Conservation (phyloP, 2,113 vertebrate species). For the Dendropsophus ebraccatus region DNA sequence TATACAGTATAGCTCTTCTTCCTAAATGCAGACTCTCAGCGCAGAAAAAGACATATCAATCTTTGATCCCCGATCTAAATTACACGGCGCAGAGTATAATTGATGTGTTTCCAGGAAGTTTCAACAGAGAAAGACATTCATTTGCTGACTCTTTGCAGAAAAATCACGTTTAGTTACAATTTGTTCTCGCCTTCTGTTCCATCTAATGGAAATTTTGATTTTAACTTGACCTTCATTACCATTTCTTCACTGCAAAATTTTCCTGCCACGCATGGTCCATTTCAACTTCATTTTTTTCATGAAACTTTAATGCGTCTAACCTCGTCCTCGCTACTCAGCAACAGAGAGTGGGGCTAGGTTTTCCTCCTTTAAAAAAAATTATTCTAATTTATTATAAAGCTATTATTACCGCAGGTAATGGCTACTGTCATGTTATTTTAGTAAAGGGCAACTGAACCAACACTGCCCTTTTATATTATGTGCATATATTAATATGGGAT, state of each 20-base stretch:
- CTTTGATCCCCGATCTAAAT: constrained; percentile 22
- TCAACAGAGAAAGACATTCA: background rate
- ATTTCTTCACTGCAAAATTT: background rate
- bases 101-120: constrained; percentile 10
- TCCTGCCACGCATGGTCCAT: background rate
- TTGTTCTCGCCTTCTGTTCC: constrained; percentile 16
- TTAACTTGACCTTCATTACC: constrained; percentile 29
- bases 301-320: constrained; percentile 17
- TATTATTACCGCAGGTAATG: background rate
- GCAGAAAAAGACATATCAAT: background rate
- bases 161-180: constrained; percentile 25
- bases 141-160: constrained; percentile 7
- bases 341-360: background rate
- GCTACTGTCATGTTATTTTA: background rate
- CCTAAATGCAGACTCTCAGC: background rate
- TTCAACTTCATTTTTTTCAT: background rate
- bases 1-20: background rate
- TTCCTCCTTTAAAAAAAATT: background rate
- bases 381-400: background rate
- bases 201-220: constrained; percentile 21
- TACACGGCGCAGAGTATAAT: background rate
- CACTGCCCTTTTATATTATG: background rate
- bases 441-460: background rate
- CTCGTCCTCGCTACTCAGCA: background rate
- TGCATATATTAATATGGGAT: background rate